phyloP scores from a whole-genome alignment of 2,888 invertebrate genomes.

The Mechanitis messenoides region DNA sequence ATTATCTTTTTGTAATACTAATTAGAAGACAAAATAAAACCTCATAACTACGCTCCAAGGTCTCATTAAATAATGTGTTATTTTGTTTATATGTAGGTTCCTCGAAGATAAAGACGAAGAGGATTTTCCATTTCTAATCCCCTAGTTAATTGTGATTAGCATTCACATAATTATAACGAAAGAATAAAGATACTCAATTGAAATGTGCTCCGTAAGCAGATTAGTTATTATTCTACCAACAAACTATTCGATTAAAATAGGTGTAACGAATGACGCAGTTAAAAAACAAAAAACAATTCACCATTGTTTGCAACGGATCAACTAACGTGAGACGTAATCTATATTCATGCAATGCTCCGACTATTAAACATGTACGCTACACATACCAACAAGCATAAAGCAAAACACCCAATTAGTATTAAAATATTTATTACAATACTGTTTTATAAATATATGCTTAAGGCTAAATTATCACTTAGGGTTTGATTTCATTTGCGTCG shows the following conservation, averaged over 20 bases:
- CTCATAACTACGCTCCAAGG: conserved; percentile 4
- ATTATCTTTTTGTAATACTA: no score
- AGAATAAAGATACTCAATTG: conserved; percentile 8
- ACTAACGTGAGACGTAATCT: conserved; percentile 36
- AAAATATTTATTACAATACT: conserved; percentile 72
- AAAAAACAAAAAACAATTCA: conserved; percentile 32
- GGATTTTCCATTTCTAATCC: conserved; percentile 13
- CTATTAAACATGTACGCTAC: conserved; percentile 38
- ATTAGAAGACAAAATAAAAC: no score
- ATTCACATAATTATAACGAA: conserved; percentile 9
- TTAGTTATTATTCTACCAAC: not conserved
- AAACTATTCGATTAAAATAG: not conserved
- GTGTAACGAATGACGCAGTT: conserved; percentile 17
- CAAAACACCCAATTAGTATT: conserved; percentile 25
- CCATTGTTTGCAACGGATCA: conserved; percentile 46
- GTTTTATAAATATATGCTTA: conserved; percentile 62
- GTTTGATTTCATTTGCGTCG: conserved; percentile 39
- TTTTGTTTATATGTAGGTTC: conserved; percentile 7
- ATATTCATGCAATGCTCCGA: conserved; percentile 43
- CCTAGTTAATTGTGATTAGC: conserved; percentile 17
- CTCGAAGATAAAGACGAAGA: conserved; percentile 18
- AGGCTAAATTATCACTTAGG: conserved; percentile 59
- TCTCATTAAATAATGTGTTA: conserved; percentile 12
- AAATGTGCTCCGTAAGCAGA: not conserved
- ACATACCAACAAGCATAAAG: conserved; percentile 41